Evolutionary conservation across 1,140 invertebrate species (phyloP).

Genomic region (Luehdorfia chinensis): DNA sequence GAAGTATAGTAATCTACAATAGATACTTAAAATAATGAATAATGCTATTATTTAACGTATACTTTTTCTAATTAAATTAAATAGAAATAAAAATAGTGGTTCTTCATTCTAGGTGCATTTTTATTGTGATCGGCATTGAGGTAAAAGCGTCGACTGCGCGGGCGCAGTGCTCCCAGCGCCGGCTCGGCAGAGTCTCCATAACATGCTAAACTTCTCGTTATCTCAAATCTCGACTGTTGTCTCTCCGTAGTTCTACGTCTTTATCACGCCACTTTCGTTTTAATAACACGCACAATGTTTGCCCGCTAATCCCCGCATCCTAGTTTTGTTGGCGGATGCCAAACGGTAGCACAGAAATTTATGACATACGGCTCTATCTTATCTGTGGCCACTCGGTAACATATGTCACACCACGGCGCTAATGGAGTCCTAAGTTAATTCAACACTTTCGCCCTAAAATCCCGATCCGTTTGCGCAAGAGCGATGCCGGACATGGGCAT

Average conservation of each 20-base stretch:
- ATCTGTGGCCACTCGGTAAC: conserved; percentile 65
- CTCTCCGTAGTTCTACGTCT: conserved; percentile 47
- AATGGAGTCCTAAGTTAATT: conserved; percentile 60
- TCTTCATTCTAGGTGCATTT: too few relatives aligned
- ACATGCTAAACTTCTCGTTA: conserved; percentile 34
- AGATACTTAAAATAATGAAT: too few relatives aligned
- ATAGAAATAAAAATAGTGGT: too few relatives aligned
- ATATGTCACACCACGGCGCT: conserved; percentile 59
- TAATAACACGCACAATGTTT: conserved; percentile 59
- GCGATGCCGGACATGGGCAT: conserved; percentile 24
- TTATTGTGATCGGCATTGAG: too few relatives aligned
- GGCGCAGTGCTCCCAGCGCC: too few relatives aligned
- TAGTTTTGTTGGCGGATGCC: conserved; percentile 52
- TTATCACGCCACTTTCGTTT: conserved; percentile 53
- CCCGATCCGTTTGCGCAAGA: conserved; percentile 34
- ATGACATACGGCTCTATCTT: conserved; percentile 74
- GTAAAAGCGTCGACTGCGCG: too few relatives aligned
- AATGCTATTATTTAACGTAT: too few relatives aligned
- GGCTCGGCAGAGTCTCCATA: too few relatives aligned
- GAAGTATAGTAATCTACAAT: too few relatives aligned
- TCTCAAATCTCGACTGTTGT: conserved; percentile 47
- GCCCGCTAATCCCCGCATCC: conserved; percentile 55
- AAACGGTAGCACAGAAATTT: conserved; percentile 66
- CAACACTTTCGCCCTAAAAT: conserved; percentile 61
- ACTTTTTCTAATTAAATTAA: neutral